Base-by-base conservation (phyloP, 2,113 vertebrate genomes). In the Gobiocypris rarus region DNA sequence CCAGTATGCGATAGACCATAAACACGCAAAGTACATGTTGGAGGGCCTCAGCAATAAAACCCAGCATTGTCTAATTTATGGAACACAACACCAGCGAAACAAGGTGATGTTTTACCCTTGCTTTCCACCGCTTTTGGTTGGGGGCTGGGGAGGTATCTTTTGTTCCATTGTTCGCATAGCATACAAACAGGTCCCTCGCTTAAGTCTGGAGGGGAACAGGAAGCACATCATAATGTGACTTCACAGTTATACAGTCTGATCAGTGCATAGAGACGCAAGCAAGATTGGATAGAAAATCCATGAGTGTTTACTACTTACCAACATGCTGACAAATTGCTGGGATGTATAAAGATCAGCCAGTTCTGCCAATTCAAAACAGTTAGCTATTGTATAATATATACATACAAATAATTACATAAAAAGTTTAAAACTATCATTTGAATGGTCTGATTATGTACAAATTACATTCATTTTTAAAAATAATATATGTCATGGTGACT, bases 31-130 rank as follows among this genome's bases (percentile, higher is more conserved):
- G 89, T 82, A 88, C 88, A 79, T 28, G 80, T 87, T 81, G 87
- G 82, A 91, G 91, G 91, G 78, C 81, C 90, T 88, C 89, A 81
- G 90, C 92, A 89, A 93, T 94, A 94, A 94, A 94, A 94, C 84
- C 87, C 85, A 70, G 90, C 92, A 93, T 93, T 93, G 91, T 94
- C 89, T 93, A 92, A 94, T 95, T 94, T 94, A 94, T 94, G 90
- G 91, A 93, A 90, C 91, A 92, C 89, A 91, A 90, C 90, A 92
- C 87, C 86, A 79, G 90, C 88, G 86, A 91, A 91, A 83, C 88
- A 91, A 92, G 92, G 91, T 90, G 92, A 92, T 83, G 69, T 91
- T 91, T 90, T 93, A 91, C 91, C 90, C 93, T 92, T 91, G 90
- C 90, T 83, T 90, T 75, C 81, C 14, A 86, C 58, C 86, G 28